Percentiles rank a stretch among this genome's conserved stretches.
phyloP scores from a whole-genome alignment of 2,113 vertebrate genomes.

The Abramis brama region DNA sequence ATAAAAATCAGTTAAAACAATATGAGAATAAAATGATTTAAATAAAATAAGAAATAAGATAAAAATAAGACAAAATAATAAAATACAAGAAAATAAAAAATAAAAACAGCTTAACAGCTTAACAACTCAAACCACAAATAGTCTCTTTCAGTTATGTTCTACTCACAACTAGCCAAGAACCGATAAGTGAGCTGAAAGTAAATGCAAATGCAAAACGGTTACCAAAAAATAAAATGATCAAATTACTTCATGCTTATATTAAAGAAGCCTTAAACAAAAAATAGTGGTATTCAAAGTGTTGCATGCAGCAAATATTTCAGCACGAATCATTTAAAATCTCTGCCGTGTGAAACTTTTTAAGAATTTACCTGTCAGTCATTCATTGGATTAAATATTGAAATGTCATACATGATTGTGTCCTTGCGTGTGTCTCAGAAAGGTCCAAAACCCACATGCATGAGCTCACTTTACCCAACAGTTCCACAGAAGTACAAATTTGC shows the following conservation, averaged over 20 bases:
- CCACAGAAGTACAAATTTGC: constrained; percentile 58
- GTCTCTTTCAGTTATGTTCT: neutral
- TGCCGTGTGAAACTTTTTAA: constrained; percentile 6
- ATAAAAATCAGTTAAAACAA: too few relatives aligned
- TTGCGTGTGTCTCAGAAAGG: constrained; percentile 2
- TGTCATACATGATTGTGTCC: constrained; percentile 21
- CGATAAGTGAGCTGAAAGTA: neutral
- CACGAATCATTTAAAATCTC: constrained; percentile 31
- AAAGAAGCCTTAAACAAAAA: neutral
- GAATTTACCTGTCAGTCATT: constrained; percentile 19
- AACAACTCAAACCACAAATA: neutral
- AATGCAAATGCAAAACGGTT: neutral
- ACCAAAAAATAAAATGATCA: too few relatives aligned
- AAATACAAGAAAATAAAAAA: too few relatives aligned
- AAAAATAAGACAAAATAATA: too few relatives aligned
- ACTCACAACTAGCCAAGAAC: neutral
- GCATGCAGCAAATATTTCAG: neutral
- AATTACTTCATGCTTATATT: neutral
- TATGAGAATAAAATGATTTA: too few relatives aligned
- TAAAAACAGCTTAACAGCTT: neutral
- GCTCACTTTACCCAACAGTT: constrained; percentile 32
- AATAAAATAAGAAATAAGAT: too few relatives aligned
- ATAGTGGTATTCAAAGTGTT: neutral
- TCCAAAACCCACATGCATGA: constrained; percentile 30
- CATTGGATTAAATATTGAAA: constrained; percentile 45